Evolutionary conservation across 2,113 vertebrate species (phyloP).

Genomic region (Zosterops japonicus): DNA sequence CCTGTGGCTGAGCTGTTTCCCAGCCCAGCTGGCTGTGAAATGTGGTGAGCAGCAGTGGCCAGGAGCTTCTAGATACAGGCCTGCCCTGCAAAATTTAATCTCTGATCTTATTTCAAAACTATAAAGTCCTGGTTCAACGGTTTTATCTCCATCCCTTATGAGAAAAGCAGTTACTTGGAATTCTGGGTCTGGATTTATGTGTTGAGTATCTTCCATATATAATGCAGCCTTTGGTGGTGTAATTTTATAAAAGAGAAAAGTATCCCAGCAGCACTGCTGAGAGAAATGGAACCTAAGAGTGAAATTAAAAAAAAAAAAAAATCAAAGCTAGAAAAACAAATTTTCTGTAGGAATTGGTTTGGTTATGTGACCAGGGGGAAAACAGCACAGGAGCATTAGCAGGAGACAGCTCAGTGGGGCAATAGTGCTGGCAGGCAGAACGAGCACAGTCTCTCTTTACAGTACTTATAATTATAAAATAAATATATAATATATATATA

Average conservation of each 20-base stretch:
- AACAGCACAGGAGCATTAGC: not conserved
- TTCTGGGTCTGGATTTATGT: not conserved
- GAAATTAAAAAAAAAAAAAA: not conserved
- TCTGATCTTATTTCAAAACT: not conserved
- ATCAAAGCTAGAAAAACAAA: not conserved
- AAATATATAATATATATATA: no score
- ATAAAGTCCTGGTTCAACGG: not conserved
- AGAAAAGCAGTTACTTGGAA: not conserved
- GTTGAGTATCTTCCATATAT: not conserved
- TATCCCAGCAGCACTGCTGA: not conserved
- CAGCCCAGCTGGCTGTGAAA: not conserved
- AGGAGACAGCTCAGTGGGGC: not conserved
- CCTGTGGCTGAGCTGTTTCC: not conserved
- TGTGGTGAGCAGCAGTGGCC: not conserved
- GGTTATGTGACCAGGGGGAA: not conserved
- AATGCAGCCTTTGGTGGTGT: not conserved
- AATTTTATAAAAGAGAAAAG: not conserved
- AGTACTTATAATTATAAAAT: not conserved
- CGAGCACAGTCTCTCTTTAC: rapidly evolving
- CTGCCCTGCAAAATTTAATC: not conserved
- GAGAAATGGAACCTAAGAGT: not conserved
- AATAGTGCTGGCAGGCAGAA: not conserved
- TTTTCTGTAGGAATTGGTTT: not conserved
- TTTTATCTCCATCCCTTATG: not conserved
- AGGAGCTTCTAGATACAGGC: not conserved